A percentile compares a stretch with the other conserved stretches of the same genome.
These are phyloP conservation scores for Eulemur mongoz DNA, from an alignment of 2,797 vertebrate genomes.

Conservation along the genomic window DNA sequence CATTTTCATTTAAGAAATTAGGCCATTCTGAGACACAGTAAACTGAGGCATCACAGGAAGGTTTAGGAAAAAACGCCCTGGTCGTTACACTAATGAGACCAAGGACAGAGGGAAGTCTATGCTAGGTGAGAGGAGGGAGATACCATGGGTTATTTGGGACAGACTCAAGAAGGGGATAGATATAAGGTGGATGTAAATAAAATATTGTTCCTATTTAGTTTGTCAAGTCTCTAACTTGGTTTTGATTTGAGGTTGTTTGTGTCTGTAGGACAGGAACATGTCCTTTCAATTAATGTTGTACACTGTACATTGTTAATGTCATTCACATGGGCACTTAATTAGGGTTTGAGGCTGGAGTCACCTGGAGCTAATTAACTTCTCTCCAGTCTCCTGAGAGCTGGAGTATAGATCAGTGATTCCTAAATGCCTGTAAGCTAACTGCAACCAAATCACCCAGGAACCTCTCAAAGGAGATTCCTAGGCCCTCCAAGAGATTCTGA, in stretches of 20 bases:
- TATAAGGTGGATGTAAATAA: not conserved
- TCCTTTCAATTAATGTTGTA: slow-evolving; percentile 61
- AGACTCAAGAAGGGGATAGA: not conserved
- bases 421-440: not conserved
- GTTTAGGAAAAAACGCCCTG: not conserved
- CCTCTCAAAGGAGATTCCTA: slow-evolving; percentile 21
- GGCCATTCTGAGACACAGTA: not conserved
- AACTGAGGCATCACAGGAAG: not conserved
- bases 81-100: not conserved
- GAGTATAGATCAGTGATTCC: not conserved
- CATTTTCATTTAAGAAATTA: not conserved
- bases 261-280: slow-evolving; percentile 24
- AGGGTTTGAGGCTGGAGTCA: slow-evolving; percentile 28
- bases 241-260: slow-evolving; percentile 61
- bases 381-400: slow-evolving; percentile 25
- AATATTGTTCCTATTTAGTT: not conserved
- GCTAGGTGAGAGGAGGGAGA: not conserved
- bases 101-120: not conserved
- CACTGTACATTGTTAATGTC: slow-evolving; percentile 44
- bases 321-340: slow-evolving; percentile 48
- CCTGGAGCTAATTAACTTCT: slow-evolving; percentile 23
- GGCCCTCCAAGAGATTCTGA: not conserved
- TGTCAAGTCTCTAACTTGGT: not conserved
- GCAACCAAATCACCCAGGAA: not conserved
- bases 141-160: not conserved